phyloP scores from a whole-genome alignment of 2,888 invertebrate species.

The Zhengitettix transpicula region DNA sequence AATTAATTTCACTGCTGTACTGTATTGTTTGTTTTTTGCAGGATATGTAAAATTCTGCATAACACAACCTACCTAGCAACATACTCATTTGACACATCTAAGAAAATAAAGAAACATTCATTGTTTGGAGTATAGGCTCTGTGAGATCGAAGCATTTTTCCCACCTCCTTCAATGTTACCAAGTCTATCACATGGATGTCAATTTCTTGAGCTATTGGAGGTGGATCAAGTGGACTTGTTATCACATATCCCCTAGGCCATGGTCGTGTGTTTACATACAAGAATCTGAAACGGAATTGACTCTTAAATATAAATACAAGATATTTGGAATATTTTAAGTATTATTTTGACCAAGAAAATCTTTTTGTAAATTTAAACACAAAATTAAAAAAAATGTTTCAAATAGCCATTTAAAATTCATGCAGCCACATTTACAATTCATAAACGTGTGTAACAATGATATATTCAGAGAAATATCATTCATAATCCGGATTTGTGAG shows the following conservation, averaged over 20 bases:
- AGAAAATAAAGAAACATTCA: slow-evolving; percentile 73
- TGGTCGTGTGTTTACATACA: slow-evolving; percentile 68
- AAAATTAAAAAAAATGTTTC: no score
- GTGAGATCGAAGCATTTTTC: slow-evolving; percentile 60
- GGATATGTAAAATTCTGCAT: not conserved
- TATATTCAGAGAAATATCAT: no score
- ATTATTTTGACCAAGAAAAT: no score
- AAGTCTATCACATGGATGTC: slow-evolving; percentile 77
- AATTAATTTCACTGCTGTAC: not conserved
- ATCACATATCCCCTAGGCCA: slow-evolving; percentile 66
- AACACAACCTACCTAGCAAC: slow-evolving; percentile 49
- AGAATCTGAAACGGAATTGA: slow-evolving; percentile 26
- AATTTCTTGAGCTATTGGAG: slow-evolving; percentile 72
- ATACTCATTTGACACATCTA: slow-evolving; percentile 66
- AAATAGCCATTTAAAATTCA: no score
- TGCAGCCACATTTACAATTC: no score
- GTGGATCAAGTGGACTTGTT: slow-evolving; percentile 58
- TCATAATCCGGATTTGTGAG: no score
- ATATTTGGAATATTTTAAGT: no score
- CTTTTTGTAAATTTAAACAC: no score
- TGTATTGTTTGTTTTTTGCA: not conserved
- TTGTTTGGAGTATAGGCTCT: slow-evolving; percentile 71
- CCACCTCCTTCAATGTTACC: slow-evolving; percentile 54
- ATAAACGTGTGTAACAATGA: no score
- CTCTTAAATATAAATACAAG: not conserved